Evolutionary conservation across 37 sponge, comb jelly and placozoan species (phyloP).

Genomic region (Lycopodina hypogea): DNA sequence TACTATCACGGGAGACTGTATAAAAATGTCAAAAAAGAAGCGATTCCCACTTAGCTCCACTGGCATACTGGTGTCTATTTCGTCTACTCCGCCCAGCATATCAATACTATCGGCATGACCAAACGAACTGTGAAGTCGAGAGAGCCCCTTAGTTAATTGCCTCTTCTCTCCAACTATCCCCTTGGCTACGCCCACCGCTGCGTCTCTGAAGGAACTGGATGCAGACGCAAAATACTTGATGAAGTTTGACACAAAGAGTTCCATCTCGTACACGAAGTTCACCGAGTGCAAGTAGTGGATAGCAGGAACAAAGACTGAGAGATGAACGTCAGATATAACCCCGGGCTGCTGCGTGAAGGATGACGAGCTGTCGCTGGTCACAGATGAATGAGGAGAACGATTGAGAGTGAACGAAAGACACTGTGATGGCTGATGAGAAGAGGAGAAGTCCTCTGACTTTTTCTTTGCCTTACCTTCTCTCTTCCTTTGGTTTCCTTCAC

Average conservation of each 20-base stretch:
- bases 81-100: conserved; percentile 7
- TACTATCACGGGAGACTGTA: conserved; percentile 70
- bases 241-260: conserved; percentile 76
- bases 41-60: not conserved
- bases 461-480: not conserved
- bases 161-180: conserved; percentile 61
- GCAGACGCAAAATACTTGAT: conserved; percentile 25
- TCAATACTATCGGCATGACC: not conserved
- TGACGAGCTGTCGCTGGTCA: not conserved
- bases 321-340: conserved; percentile 23
- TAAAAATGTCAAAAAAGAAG: conserved; percentile 34
- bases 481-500: not conserved
- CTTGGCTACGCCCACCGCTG: conserved; percentile 88
- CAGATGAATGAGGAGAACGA: conserved; percentile 1
- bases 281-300: conserved; percentile 82
- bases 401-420: conserved; percentile 39
- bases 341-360: not conserved
- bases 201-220: conserved; percentile 53
- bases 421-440: not conserved
- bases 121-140: conserved; percentile 48
- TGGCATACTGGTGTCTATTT: conserved; percentile 3
- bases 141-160: conserved; percentile 35
- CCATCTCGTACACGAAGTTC: conserved; percentile 68
- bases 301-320: conserved; percentile 65
- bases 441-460: not conserved